These are phyloP conservation scores for Atractosteus spatula DNA, from an alignment of 2,113 vertebrate genomes.

Conservation along the genomic window DNA sequence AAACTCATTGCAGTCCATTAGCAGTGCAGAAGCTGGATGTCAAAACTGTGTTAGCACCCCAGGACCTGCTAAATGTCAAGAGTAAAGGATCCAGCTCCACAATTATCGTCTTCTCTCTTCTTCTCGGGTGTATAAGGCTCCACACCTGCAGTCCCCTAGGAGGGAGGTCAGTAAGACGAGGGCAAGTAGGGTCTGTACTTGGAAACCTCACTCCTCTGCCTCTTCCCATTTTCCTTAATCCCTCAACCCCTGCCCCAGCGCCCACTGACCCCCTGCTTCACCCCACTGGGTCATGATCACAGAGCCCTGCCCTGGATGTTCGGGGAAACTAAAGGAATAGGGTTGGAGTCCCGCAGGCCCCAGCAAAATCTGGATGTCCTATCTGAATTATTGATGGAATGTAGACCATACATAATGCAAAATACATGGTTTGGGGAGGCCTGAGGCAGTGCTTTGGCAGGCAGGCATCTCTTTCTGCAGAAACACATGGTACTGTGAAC, in stretches of 20 bases:
- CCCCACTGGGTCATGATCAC: not conserved
- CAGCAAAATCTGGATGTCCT: constrained; percentile 49
- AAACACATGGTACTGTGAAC: too few relatives aligned
- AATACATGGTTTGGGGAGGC: constrained; percentile 38
- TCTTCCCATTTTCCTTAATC: not conserved
- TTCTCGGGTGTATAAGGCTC: too few relatives aligned
- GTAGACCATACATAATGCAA: constrained; percentile 55
- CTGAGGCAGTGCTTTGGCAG: constrained; percentile 27
- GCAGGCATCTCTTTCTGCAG: constrained; percentile 7
- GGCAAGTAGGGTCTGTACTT: too few relatives aligned
- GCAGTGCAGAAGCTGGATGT: too few relatives aligned
- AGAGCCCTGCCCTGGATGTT: constrained; percentile 44
- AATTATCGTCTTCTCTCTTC: too few relatives aligned
- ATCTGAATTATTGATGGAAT: constrained; percentile 51
- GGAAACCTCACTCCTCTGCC: too few relatives aligned
- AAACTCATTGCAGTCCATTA: too few relatives aligned
- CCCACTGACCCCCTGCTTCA: constrained; percentile 12
- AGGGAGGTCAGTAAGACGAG: too few relatives aligned
- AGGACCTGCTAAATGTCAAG: too few relatives aligned
- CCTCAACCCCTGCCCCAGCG: not conserved
- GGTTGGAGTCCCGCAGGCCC: constrained; percentile 33
- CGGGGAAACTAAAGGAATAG: constrained; percentile 41
- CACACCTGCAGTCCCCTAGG: too few relatives aligned
- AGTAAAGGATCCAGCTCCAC: too few relatives aligned
- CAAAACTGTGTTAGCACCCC: too few relatives aligned